Base-by-base conservation (phyloP, 1,140 invertebrate species). In the Atta texana region DNA sequence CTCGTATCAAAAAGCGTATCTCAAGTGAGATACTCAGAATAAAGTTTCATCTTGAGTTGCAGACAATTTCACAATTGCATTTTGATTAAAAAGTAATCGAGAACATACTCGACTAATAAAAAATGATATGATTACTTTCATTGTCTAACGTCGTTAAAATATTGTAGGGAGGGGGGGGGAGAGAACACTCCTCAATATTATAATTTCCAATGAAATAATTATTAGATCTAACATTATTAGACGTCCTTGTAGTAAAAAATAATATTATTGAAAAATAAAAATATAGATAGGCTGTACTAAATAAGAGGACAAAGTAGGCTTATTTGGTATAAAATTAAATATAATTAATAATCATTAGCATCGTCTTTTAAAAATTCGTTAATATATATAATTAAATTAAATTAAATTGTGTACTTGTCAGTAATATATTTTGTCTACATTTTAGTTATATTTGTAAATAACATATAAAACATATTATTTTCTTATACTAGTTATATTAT, bases 21-120 rank as follows among this genome's bases (percentile, higher is more conserved):
- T 64, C 31, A 69, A 14, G 39, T 49, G 66, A 51, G 66, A 51
- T 24, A 69, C 66, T 69, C 66, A 16, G 34, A 69, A 69, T 18
- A 3, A 69, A 51, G 14, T 28, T 24, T 51, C 14, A 44, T 21
- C 34, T 68, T 44, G 21, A 49, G 21, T 3, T 7, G 39, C 10
- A 28, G n/a, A 69, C 6, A 69, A 12, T 28, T 28, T 2, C 2
- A 28, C 14, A 63, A 12, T 61, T 3, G 4, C 66, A 24, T 21
- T 69, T 69, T 49, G 12, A 69, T 66, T 66, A n/a, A 39, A 66
- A 10, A 5, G 34, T 18, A 21, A 66, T 5, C n/a, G 3, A 66
- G 10, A 66, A 24, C 18, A 3, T 34, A 66, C 12, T 39, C 31
- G 18, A 18, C 10, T 21, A 34, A 66, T 66, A 39, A 68, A 68